These are phyloP conservation scores for Phortica variegata DNA, from an alignment of 1,140 invertebrate species.

Conservation along the genomic window DNA sequence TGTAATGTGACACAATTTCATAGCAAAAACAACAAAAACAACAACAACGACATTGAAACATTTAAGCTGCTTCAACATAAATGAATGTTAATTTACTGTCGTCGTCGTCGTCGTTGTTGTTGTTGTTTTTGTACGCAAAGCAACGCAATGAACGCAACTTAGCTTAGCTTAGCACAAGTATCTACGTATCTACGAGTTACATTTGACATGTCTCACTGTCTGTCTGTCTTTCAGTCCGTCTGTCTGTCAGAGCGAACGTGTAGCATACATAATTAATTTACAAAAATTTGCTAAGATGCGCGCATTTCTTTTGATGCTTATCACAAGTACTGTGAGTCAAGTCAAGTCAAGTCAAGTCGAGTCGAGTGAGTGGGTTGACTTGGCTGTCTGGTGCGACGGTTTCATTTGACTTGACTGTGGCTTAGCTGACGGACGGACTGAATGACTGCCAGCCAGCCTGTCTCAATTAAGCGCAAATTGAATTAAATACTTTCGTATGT, in stretches of 20 bases:
- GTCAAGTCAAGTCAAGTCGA: neutral
- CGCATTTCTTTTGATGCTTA: conserved; percentile 35
- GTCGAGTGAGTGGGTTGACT: neutral
- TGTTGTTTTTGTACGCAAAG: too few relatives aligned
- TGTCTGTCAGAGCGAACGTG: conserved; percentile 23
- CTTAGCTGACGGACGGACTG: conserved; percentile 17
- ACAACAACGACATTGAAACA: conserved; percentile 25
- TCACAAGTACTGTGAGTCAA: conserved; percentile 17
- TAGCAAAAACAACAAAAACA: neutral
- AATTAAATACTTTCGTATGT: conserved; percentile 38
- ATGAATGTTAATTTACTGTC: too few relatives aligned
- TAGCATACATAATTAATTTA: conserved; percentile 42
- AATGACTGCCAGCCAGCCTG: conserved; percentile 21
- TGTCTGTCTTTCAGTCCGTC: conserved; percentile 13
- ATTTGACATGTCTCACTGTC: conserved; percentile 11
- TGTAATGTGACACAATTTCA: conserved; percentile 25
- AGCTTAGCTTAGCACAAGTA: too few relatives aligned
- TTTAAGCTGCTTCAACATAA: conserved; percentile 35
- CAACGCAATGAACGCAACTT: too few relatives aligned
- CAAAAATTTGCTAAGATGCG: conserved; percentile 35
- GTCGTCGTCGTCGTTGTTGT: too few relatives aligned
- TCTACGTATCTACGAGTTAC: conserved; percentile 20
- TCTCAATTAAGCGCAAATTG: conserved; percentile 38
- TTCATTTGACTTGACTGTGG: conserved; percentile 33
- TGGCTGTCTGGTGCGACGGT: conserved; percentile 21